Evolutionary conservation across 2,888 invertebrate genomes (phyloP).

Genomic region (Myathropa florea): DNA sequence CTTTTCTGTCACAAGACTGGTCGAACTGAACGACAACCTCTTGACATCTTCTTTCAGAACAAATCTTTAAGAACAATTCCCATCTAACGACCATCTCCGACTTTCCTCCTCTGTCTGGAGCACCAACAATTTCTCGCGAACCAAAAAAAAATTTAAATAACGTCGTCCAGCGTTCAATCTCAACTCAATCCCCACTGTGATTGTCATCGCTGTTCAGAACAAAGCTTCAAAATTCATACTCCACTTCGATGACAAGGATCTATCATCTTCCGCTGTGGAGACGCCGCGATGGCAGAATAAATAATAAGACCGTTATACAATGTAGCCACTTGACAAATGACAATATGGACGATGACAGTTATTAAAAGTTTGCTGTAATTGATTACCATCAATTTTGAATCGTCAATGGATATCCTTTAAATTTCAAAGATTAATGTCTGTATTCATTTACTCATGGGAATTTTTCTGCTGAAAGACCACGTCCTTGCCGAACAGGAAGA

Average conservation of each 20-base stretch:
- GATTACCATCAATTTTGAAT: slow-evolving; percentile 22
- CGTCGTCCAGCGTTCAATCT: slow-evolving; percentile 1
- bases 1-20: too few relatives aligned
- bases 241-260: not conserved
- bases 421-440: not conserved
- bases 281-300: not conserved
- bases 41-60: too few relatives aligned
- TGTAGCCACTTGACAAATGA: slow-evolving; percentile 11
- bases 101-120: not conserved
- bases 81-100: not conserved
- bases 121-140: not conserved
- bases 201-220: not conserved
- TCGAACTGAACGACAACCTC: too few relatives aligned
- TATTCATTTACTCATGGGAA: too few relatives aligned
- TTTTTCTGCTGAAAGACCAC: too few relatives aligned
- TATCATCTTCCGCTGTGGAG: not conserved
- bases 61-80: too few relatives aligned
- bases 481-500: too few relatives aligned
- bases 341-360: slow-evolving; percentile 11
- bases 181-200: not conserved
- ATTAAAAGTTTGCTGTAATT: slow-evolving; percentile 32
- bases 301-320: not conserved
- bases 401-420: not conserved
- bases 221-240: not conserved
- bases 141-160: not conserved